Evolutionary conservation across 2,888 invertebrate species (phyloP).

Genomic region (Amphipoea lucens): DNA sequence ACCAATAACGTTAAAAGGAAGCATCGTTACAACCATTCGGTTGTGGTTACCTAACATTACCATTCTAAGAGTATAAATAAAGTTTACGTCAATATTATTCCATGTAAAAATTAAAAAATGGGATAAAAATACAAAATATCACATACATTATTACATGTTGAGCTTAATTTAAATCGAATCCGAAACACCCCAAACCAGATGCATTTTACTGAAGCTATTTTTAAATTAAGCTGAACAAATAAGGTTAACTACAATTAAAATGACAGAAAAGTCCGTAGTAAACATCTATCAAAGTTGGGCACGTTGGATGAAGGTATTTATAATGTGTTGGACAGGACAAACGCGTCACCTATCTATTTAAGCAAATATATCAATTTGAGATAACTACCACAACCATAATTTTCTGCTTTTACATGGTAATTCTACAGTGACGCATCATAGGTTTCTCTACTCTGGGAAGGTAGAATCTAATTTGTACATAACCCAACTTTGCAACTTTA

Average conservation of each 20-base stretch:
- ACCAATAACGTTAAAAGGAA: conserved; percentile 85
- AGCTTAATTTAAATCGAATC: conserved; percentile 89
- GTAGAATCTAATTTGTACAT: conserved; percentile 74
- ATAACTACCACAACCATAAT: conserved; percentile 90
- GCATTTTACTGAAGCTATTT: conserved; percentile 69
- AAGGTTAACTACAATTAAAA: conserved; percentile 74
- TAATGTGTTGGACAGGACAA: conserved; percentile 71
- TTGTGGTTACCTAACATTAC: conserved; percentile 76
- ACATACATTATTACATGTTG: conserved; percentile 90
- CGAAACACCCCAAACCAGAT: conserved; percentile 75
- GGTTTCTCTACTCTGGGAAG: conserved; percentile 76
- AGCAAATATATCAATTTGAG: conserved; percentile 88
- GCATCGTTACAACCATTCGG: conserved; percentile 81
- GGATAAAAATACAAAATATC: conserved; percentile 90
- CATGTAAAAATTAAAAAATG: conserved; percentile 82
- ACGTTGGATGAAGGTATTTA: conserved; percentile 62
- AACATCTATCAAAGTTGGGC: conserved; percentile 69
- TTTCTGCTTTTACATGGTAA: conserved; percentile 86
- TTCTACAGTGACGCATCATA: conserved; percentile 80
- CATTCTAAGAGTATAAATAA: conserved; percentile 82
- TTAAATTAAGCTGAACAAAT: conserved; percentile 90
- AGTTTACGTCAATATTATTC: conserved; percentile 79
- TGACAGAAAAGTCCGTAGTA: conserved; percentile 70
- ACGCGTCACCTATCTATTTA: conserved; percentile 81
- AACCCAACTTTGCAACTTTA: conserved; percentile 74